Evolutionary conservation across 2,797 vertebrate genomes (phyloP).

Genomic region (Falco biarmicus): DNA sequence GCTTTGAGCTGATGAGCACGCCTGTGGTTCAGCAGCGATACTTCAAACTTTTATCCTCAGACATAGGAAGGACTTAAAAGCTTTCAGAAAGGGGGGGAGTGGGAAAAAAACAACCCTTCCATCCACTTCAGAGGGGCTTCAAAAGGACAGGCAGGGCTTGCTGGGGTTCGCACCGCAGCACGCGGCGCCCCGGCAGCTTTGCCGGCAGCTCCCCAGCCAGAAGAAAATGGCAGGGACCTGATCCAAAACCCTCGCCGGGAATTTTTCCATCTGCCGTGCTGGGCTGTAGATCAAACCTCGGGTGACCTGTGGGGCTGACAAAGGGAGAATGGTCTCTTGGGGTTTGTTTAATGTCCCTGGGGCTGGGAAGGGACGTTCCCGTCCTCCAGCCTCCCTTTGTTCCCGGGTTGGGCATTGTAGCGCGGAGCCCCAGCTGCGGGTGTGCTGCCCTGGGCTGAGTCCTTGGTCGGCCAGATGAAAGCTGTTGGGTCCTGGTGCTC

Average conservation of each 20-base stretch:
- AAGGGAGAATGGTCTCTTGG: slow-evolving; percentile 7
- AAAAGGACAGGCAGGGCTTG: not conserved
- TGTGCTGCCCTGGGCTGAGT: not conserved
- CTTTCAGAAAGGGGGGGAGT: not conserved
- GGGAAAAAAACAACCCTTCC: not conserved
- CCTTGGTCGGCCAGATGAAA: not conserved
- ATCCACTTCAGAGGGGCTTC: not conserved
- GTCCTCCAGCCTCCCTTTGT: not conserved
- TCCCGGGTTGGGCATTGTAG: not conserved
- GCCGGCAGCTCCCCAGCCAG: not conserved
- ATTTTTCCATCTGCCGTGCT: not conserved
- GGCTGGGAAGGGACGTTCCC: slow-evolving; percentile 53
- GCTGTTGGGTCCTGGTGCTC: not conserved
- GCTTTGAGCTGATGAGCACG: not conserved
- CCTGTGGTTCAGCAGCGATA: not conserved
- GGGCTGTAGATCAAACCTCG: slow-evolving; percentile 23
- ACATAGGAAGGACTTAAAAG: accelerated
- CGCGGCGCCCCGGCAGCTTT: accelerated
- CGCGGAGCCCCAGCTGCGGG: not conserved
- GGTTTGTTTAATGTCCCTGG: slow-evolving; percentile 61
- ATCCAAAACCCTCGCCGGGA: not conserved
- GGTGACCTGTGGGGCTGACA: slow-evolving; percentile 35
- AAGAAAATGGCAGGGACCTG: not conserved
- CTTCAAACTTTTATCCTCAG: not conserved
- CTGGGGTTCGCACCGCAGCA: accelerated